Conservation (phyloP, 2,888 invertebrate species). For the Hartigia nigra region DNA sequence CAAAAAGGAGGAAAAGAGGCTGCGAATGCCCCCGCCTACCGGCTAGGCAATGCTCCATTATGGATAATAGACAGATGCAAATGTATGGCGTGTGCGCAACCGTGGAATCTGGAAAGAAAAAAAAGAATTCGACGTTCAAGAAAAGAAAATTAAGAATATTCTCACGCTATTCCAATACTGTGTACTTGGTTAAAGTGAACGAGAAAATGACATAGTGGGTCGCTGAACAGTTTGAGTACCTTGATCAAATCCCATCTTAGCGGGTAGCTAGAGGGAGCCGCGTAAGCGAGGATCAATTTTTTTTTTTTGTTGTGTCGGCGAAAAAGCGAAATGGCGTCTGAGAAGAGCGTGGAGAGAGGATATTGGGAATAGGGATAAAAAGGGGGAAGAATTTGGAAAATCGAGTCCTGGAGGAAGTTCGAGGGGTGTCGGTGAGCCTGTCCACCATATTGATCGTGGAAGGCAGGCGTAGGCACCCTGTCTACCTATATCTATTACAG, state of each 20-base stretch:
- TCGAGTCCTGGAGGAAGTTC: constrained; percentile 1
- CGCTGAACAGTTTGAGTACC: neutral
- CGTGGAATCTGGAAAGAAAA: no score
- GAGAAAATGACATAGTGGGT: neutral
- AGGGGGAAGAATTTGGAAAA: neutral
- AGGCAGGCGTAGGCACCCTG: constrained; percentile 38
- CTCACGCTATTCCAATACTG: neutral
- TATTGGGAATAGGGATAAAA: neutral
- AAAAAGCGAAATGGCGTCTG: neutral
- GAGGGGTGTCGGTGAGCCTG: constrained; percentile 60
- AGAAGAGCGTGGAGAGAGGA: neutral
- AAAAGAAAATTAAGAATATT: neutral
- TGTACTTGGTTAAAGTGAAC: neutral
- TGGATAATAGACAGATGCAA: neutral
- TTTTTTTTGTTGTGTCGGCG: neutral
- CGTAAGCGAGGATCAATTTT: neutral
- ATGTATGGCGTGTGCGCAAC: neutral
- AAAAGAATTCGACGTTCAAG: no score
- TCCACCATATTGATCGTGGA: constrained; percentile 66
- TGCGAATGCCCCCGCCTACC: neutral
- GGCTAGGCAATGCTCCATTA: neutral
- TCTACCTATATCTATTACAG: constrained; percentile 49
- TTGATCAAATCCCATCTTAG: neutral
- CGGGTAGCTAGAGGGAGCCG: neutral
- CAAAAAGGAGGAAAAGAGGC: neutral